Evolutionary conservation across 2,797 vertebrate species (phyloP), one percentile per base, ranked within the genome.

Genomic region (Rhinella marina): DNA sequence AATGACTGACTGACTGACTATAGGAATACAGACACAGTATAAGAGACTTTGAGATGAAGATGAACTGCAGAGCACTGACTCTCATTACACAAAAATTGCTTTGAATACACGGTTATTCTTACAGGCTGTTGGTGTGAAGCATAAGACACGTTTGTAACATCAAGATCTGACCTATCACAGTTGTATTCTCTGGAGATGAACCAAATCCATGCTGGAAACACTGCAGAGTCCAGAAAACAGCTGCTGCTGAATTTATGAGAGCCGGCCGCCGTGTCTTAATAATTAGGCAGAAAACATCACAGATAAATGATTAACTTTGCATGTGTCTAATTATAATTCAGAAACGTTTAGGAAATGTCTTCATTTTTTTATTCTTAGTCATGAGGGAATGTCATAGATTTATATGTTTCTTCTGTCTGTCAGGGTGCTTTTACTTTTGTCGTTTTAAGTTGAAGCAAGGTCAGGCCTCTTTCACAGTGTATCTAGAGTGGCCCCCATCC

Each of bases 251-350:
- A 72, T 41, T 80, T n/a, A 50, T 29, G 32, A 81, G 21, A 62
- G 29, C 16, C 3, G 57, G 78, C 14, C 0, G 56, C 78, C 13
- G n/a, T n/a, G 16, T n/a, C 19, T 41, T 70, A 17, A 66, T 86
- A 86, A 79, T 78, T 86, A 56, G 61, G 29, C 59, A 66, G 17
- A 13, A 27, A 21, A n/a, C 7, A 52, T 57, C 16, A 16, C 48
- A 12, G 27, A 86, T 70, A 52, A 79, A 86, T 79, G 23, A 86
- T 41, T 86, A 68, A 86, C 32, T 66, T 56, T 66, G 84, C 32
- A 29, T 19, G 56, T 73, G 77, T 41, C 70, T 59, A 86, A 86
- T 72, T 68, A 79, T 14, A 79, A 66, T 68, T 19, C 84, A 76
- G 41, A 41, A 54, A 64, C 23, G 48, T 79, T 77, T 19, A 66